Evolutionary conservation across 2,113 vertebrate genomes (phyloP), one percentile per base, ranked within the genome.

Genomic region (Bolborhynchus lineola): DNA sequence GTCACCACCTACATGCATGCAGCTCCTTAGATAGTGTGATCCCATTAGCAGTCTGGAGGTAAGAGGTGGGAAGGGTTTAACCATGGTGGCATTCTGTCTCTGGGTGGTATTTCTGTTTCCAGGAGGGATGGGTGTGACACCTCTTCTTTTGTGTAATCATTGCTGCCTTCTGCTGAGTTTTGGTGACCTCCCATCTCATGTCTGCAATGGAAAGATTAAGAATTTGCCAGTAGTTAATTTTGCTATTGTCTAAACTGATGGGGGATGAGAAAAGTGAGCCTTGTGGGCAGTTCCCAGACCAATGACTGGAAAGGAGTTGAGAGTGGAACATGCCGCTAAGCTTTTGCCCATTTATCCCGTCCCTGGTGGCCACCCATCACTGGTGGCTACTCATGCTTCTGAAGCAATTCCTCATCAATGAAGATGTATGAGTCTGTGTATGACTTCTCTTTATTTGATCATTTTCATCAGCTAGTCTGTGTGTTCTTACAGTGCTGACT

Each of bases 401-500:
- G 39, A 62, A 78, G 67, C 0, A 0, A 5, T 86, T 77, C 63
- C 75, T 89, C 7, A 18, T 71, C 3, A 1, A 41, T 42, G 37
- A 74, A 21, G 13, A 29, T 29, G 49, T 68, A 86, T 83, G 37
- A 71, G 37, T 33, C n/a, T 57, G 71, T 37, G 16, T 67, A 2
- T 70, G 67, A 69, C 11, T 92, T 70, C 13, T 77, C 18, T 29
- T 47, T 72, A 35, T 71, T 65, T 78, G 17, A 47, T 88, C 5
- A 1, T 86, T 94, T 90, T 93, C n/a, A 70, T 74, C 78, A 90
- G 47, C 62, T 62, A 35, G n/a, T 91, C 20, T 95, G 68, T 94
- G 44, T 95, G 31, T 96, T 95, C 91, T 95, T 91, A 90, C 94
- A 99, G 99, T 90, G 97, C 92, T 97, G 99, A 99, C 62, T 99